These are phyloP conservation scores for Sus scrofa DNA, from an alignment of 2,113 vertebrate genomes.

Conservation along the genomic window DNA sequence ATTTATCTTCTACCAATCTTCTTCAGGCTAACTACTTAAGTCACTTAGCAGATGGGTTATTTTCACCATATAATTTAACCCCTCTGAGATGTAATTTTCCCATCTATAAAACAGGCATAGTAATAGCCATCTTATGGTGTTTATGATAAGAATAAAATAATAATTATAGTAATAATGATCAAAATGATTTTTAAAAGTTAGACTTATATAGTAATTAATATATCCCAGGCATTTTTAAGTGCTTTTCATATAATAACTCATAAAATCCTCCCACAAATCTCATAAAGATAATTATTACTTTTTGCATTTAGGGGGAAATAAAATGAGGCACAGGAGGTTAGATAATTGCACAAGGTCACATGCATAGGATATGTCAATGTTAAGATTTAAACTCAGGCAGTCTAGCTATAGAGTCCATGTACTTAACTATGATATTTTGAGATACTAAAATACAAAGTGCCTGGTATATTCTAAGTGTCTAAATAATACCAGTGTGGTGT, in stretches of 20 bases:
- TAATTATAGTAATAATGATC: conserved; percentile 27
- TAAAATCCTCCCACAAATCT: background rate
- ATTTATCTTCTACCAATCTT: background rate
- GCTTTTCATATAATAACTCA: conserved; percentile 10
- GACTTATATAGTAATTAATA: background rate
- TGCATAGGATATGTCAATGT: background rate
- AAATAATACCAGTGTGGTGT: background rate
- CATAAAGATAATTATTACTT: background rate
- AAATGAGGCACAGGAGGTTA: background rate
- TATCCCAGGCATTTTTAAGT: background rate
- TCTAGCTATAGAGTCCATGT: background rate
- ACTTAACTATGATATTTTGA: background rate
- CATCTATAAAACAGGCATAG: background rate
- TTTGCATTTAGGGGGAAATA: background rate
- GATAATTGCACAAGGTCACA: background rate
- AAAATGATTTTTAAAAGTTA: background rate
- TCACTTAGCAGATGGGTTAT: background rate
- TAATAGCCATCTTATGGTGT: background rate
- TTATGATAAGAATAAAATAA: conserved; percentile 27
- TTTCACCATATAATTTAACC: background rate
- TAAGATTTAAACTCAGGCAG: background rate
- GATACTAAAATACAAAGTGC: background rate
- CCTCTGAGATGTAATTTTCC: conserved; percentile 4
- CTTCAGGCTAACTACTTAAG: background rate
- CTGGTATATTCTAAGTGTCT: background rate